A percentile compares a stretch with the other conserved stretches of the same genome.
Evolutionary conservation across 2,797 vertebrate species (phyloP).

Genomic region (Microhierax caerulescens): DNA sequence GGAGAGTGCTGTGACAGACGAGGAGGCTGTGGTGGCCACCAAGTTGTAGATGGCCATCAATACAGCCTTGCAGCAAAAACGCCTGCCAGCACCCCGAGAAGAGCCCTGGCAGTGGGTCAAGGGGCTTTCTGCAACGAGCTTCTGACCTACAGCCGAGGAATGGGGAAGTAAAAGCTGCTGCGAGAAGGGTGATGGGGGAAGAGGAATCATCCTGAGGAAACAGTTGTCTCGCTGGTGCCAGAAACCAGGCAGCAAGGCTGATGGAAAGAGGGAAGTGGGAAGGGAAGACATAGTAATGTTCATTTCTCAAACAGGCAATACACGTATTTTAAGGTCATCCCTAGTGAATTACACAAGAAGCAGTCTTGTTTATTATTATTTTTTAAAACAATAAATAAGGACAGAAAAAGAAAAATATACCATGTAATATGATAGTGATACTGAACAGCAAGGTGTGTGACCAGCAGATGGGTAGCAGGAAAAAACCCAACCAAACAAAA

Average conservation of each 20-base stretch:
- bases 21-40: background rate
- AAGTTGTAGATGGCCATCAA: background rate
- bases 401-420: background rate
- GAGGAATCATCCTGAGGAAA: background rate
- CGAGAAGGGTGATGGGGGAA: background rate
- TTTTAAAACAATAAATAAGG: background rate
- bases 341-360: background rate
- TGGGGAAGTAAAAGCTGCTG: background rate
- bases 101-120: fast-evolving
- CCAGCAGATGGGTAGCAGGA: background rate
- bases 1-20: too few species aligned
- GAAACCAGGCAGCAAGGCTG: fast-evolving
- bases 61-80: background rate
- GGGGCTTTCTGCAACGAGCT: background rate
- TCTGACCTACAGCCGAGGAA: background rate
- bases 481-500: too few species aligned
- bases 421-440: background rate
- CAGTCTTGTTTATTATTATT: too few species aligned
- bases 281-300: background rate
- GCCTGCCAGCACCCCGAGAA: too few species aligned
- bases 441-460: background rate
- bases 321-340: background rate
- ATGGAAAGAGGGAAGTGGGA: background rate
- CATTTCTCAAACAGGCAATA: background rate
- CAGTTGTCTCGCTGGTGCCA: fast-evolving